Evolutionary conservation across 2,113 vertebrate genomes (phyloP).

Genomic region (Balaeniceps rex): DNA sequence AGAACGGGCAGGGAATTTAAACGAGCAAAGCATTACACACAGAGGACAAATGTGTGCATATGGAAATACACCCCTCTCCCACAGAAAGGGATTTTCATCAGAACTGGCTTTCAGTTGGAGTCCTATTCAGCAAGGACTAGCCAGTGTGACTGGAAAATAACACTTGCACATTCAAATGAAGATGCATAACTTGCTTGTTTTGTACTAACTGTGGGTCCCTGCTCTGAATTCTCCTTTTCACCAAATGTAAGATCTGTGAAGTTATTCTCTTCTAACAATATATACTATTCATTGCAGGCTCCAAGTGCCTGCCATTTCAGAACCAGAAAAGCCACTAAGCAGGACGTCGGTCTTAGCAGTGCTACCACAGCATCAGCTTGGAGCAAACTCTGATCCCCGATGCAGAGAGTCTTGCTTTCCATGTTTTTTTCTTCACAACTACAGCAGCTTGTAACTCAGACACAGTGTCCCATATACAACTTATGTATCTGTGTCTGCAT

Average conservation of each 20-base stretch:
- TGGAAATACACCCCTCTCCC: background rate
- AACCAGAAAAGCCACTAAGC: background rate
- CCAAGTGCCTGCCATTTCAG: background rate
- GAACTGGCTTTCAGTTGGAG: background rate
- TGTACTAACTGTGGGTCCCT: background rate
- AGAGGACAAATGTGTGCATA: background rate
- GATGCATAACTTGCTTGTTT: background rate
- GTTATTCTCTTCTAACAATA: background rate
- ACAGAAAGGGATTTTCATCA: background rate
- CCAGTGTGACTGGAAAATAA: background rate
- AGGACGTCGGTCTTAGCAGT: background rate
- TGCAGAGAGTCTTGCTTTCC: background rate
- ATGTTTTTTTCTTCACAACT: background rate
- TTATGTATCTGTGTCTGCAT: background rate
- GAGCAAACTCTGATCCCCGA: background rate
- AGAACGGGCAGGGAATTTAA: background rate
- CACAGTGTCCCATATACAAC: background rate
- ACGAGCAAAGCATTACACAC: background rate
- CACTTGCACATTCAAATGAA: background rate
- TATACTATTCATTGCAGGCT: background rate
- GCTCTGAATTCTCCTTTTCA: slow-evolving; percentile 35
- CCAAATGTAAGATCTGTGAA: slow-evolving; percentile 45
- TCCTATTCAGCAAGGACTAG: background rate
- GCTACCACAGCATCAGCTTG: background rate
- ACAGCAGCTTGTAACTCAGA: background rate